Percentiles rank a stretch among this genome's conserved stretches.
Evolutionary conservation across 2,888 invertebrate genomes (phyloP).

Genomic region (Syritta pipiens): DNA sequence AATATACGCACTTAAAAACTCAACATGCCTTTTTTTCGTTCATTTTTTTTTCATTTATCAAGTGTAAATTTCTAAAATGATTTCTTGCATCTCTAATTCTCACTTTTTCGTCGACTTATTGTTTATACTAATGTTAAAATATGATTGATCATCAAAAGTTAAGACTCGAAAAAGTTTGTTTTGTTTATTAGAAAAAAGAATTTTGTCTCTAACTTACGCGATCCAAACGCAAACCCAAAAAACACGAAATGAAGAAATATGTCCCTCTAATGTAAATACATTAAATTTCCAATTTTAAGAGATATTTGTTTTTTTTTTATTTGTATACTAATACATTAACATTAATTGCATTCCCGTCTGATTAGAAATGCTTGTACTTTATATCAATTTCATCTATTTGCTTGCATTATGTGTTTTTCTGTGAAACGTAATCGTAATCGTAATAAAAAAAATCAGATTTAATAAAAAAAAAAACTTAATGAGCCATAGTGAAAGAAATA

Average conservation of each 20-base stretch:
- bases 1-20: constrained; percentile 35
- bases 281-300: constrained; percentile 8
- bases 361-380: constrained; percentile 56
- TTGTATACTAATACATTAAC: constrained; percentile 26
- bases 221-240: not conserved
- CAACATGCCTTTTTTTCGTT: not conserved
- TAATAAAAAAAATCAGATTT: not conserved
- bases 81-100: constrained; percentile 1
- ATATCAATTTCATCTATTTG: constrained; percentile 41
- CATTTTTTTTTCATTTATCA: not conserved
- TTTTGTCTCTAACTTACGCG: not conserved
- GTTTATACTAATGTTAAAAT: constrained; percentile 19
- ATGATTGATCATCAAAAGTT: too few species aligned
- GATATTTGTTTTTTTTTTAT: constrained; percentile 6
- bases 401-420: constrained; percentile 10
- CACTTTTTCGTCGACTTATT: not conserved
- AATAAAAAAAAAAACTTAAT: constrained; percentile 8
- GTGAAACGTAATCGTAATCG: too few species aligned
- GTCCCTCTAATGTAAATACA: constrained; percentile 10
- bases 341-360: constrained; percentile 36
- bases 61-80: constrained; percentile 15
- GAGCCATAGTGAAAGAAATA: not conserved
- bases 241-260: not conserved
- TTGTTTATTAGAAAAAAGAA: not conserved
- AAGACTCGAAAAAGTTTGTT: too few species aligned